These are phyloP conservation scores for Eristalinus sepulchralis DNA, from an alignment of 2,888 invertebrate genomes.

Conservation along the genomic window DNA sequence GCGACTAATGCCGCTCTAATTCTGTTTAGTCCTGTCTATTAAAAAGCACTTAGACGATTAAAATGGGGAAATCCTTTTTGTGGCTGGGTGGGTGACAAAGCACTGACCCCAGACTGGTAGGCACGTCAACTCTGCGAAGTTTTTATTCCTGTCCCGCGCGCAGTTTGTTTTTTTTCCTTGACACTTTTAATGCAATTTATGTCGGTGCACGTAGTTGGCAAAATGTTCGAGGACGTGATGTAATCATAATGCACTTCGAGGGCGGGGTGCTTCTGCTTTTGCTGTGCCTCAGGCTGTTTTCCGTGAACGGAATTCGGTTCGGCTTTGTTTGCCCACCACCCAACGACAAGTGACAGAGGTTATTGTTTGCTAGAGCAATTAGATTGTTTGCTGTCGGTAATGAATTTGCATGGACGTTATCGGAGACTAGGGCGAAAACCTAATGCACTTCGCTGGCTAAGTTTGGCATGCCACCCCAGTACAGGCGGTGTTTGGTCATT, in stretches of 20 bases:
- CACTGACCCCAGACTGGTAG: background rate
- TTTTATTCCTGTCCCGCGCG: background rate
- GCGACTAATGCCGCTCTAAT: conserved; percentile 44
- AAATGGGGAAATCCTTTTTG: conserved; percentile 35
- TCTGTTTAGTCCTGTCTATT: conserved; percentile 56
- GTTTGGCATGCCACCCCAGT: too few species aligned
- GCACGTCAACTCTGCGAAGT: background rate
- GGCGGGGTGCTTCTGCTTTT: background rate
- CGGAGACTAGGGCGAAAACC: background rate
- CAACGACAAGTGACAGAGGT: conserved; percentile 1
- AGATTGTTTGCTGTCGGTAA: conserved; percentile 46
- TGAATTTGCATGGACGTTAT: conserved; percentile 22
- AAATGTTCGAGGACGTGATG: conserved; percentile 43
- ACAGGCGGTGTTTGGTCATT: conserved; percentile 6
- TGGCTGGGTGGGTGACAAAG: background rate
- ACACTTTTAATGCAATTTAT: conserved; percentile 53
- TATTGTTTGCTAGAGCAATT: conserved; percentile 49
- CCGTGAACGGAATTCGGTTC: background rate
- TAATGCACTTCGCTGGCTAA: conserved; percentile 27
- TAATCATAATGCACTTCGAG: conserved; percentile 52
- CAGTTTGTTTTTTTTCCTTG: conserved; percentile 36
- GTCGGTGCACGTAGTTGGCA: conserved; percentile 44
- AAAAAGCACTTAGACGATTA: conserved; percentile 64
- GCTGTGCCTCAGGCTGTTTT: background rate
- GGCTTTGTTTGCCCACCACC: background rate